phyloP scores from a whole-genome alignment of 2,888 invertebrate species.

The Phyto melanocephala region DNA sequence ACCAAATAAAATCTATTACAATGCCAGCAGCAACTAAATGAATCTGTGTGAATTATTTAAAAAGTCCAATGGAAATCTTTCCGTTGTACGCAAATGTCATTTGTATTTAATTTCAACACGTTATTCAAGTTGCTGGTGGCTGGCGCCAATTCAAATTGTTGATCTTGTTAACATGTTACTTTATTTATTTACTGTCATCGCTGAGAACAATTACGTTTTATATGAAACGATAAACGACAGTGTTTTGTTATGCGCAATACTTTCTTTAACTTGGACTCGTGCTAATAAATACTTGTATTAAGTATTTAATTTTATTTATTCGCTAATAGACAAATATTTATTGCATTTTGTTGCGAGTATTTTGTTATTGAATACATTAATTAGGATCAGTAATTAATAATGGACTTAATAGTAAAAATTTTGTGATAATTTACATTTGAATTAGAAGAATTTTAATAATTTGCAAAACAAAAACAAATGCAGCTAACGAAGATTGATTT shows the following conservation, averaged over 20 bases:
- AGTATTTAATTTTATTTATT: not conserved
- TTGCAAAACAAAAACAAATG: constrained; percentile 16
- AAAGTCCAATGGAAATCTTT: constrained; percentile 32
- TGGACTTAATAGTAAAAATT: not conserved
- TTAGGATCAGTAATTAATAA: constrained; percentile 37
- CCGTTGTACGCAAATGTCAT: constrained; percentile 57
- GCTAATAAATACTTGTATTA: constrained; percentile 33
- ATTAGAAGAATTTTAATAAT: constrained; percentile 36
- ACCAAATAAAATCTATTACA: constrained; percentile 3
- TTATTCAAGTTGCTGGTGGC: constrained; percentile 19
- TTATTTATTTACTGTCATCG: constrained; percentile 30
- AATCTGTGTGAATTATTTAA: constrained; percentile 14
- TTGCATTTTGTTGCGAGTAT: not conserved
- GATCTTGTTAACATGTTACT: constrained; percentile 11
- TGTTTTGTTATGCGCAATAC: constrained; percentile 13
- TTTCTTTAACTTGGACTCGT: constrained; percentile 28
- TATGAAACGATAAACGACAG: not conserved
- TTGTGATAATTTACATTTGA: constrained; percentile 8
- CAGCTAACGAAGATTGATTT: constrained; percentile 36
- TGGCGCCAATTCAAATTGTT: constrained; percentile 59
- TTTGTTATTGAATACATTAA: constrained; percentile 32
- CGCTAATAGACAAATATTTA: too few relatives aligned
- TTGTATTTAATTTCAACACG: constrained; percentile 62
- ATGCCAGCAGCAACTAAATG: not conserved
- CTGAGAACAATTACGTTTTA: constrained; percentile 29